Evolutionary conservation across 2,113 vertebrate species (phyloP), one percentile per base, ranked within the genome.

Genomic region (Lampris megalopsis): DNA sequence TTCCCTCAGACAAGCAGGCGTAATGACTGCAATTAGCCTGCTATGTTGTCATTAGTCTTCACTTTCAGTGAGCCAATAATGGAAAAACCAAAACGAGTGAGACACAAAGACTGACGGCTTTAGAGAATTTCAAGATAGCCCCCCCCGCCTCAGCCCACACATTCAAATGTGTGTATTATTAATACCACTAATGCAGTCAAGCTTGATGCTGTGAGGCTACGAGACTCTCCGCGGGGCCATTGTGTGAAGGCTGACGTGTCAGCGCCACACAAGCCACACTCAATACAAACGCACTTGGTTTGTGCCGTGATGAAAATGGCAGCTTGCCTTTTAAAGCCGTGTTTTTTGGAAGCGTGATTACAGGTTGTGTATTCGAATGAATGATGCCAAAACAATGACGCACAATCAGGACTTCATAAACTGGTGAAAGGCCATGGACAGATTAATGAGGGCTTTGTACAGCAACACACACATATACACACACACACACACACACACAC

Each of bases 381-480:
- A 94, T 93, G 93, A 93, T 90, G 84, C 81, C 92, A 90, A 93
- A 95, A 94, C 93, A 95, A 95, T 94, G 91, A 91, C 76, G 74
- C 90, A 89, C 92, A 94, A 94, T 94, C 93, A 95, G 90, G 88
- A 90, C 92, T 93, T 93, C 90, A 92, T 92, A 90, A 92, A 80
- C 82, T 75, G 69, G 67, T 81, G 52, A 93, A 91, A 90, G 85
- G 91, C 88, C 88, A 88, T 65, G 63, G 93, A 94, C 92, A 94
- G 86, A 93, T 93, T 94, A 94, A 94, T 94, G 86, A 93, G 90
- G 80, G 88, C 86, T 84, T 86, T 87, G 91, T 77, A 68, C 57
- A 81, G 52, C 41, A 61, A 67, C 58, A 73, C 72, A 63, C 66
- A 3, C n/a, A 37, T 53, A 45, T 60, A 69, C 49, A 57, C 54